Base-by-base conservation (phyloP, 1,140 invertebrate species). In the Macrocentrus cingulum region DNA sequence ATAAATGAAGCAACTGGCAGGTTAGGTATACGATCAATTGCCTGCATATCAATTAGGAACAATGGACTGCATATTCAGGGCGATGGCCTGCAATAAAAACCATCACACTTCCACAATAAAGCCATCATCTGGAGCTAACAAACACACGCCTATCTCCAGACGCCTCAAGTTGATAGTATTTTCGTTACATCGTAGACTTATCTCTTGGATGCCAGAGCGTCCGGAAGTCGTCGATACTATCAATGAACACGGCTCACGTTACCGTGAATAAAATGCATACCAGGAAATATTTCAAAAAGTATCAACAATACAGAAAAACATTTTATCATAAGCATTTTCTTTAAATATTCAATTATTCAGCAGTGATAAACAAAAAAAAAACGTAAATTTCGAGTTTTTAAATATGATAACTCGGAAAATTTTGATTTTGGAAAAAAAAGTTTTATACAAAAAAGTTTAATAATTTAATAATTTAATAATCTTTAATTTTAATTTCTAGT, bases 1-100 rank as follows among this genome's bases (percentile, higher is more conserved):
- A 51, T 51, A 34, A 29, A 51, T 29, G 11, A 18, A 42, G 5
- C 46, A 29, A 25, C 22, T 49, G 46, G 23, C 15, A 49, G 32
- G 32, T 11, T 49, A 25, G 6, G 29, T 34, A 34, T 34, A 34
- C 11, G 6, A 34, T 34, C 48, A 50, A 50, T 32, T 32, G 23
- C 6, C n/a, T n/a, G 13, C 18, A 32, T 6, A 32, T 50, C 48
- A 50, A 50, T 50, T 3, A 13, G 48, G 48, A 39, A 15, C 36
- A 39, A 39, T 50, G 23, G 32, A 50, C 9, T 32, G 20, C 22
- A n/a, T 29, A 4, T 29, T 4, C 25, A 29, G 44, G 44, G 15
- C 44, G 18, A 46, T 46, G 44, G 19, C 22, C 44, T 46, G 36
- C 7, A 15, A 13, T 39, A 39, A n/a, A 5, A 39, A n/a, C n/a